Evolutionary conservation across 2,888 invertebrate genomes (phyloP).

Genomic region (Apantesis nais): DNA sequence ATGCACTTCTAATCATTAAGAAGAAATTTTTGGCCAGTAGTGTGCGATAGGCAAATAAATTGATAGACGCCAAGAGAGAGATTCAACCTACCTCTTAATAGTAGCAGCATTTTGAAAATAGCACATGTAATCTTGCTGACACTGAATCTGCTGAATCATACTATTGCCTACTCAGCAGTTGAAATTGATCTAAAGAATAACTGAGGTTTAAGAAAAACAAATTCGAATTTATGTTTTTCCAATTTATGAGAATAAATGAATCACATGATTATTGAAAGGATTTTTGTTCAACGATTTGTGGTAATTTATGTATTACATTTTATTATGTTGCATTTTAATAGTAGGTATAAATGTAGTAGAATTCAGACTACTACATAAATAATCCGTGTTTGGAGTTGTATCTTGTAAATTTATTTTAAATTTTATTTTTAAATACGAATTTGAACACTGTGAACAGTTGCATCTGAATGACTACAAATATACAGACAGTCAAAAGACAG

Average conservation of each 20-base stretch:
- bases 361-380: background rate
- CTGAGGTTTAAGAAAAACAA: background rate
- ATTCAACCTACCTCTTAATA: too few relatives aligned
- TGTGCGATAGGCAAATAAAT: background rate
- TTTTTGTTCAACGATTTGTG: too few relatives aligned
- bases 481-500: too few relatives aligned
- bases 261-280: too few relatives aligned
- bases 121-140: background rate
- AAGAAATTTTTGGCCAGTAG: too few relatives aligned
- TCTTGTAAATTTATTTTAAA: too few relatives aligned
- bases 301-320: too few relatives aligned
- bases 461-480: background rate
- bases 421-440: too few relatives aligned
- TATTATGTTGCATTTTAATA: too few relatives aligned
- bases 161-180: background rate
- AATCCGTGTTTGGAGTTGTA: background rate
- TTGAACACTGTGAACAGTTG: background rate
- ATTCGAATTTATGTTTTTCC: background rate
- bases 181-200: background rate
- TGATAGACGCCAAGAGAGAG: background rate
- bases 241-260: background rate
- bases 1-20: too few relatives aligned
- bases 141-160: background rate
- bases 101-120: too few relatives aligned
- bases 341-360: background rate